Evolutionary conservation across 2,888 invertebrate genomes (phyloP).

Genomic region (Papilio gigon): DNA sequence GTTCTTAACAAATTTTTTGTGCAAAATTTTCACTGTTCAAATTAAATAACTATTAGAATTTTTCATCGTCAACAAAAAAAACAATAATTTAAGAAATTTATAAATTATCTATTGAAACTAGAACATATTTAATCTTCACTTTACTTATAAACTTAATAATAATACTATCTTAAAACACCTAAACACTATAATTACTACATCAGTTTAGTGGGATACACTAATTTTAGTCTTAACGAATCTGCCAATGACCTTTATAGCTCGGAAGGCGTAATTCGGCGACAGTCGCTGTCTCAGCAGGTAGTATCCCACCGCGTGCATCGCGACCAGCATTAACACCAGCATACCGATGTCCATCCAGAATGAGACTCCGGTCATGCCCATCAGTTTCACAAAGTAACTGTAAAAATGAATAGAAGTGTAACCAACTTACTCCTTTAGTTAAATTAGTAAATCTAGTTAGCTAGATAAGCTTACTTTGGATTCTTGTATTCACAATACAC

Average conservation of each 20-base stretch:
- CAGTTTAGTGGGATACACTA: slow-evolving; percentile 66
- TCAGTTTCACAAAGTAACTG: slow-evolving; percentile 87
- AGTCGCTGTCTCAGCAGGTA: slow-evolving; percentile 88
- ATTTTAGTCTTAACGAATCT: slow-evolving; percentile 86
- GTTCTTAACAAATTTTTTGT: no score
- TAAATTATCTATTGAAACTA: no score
- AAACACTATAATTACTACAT: no score
- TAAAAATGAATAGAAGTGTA: not conserved
- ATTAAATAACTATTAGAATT: no score
- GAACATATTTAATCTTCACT: no score
- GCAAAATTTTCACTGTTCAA: no score
- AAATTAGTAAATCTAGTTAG: no score
- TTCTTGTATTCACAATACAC: slow-evolving; percentile 89
- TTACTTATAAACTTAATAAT: no score
- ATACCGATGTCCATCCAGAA: slow-evolving; percentile 86
- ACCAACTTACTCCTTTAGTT: no score
- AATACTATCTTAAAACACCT: no score
- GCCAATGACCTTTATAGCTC: slow-evolving; percentile 86
- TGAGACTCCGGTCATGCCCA: slow-evolving; percentile 87
- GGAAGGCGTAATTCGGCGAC: slow-evolving; percentile 86
- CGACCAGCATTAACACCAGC: slow-evolving; percentile 82
- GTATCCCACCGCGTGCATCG: slow-evolving; percentile 86
- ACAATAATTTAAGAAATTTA: no score
- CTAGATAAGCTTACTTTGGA: slow-evolving; percentile 83
- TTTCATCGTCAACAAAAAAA: no score